Conservation (phyloP, 1,140 invertebrate genomes). For the Steinernema feltiae region DNA sequence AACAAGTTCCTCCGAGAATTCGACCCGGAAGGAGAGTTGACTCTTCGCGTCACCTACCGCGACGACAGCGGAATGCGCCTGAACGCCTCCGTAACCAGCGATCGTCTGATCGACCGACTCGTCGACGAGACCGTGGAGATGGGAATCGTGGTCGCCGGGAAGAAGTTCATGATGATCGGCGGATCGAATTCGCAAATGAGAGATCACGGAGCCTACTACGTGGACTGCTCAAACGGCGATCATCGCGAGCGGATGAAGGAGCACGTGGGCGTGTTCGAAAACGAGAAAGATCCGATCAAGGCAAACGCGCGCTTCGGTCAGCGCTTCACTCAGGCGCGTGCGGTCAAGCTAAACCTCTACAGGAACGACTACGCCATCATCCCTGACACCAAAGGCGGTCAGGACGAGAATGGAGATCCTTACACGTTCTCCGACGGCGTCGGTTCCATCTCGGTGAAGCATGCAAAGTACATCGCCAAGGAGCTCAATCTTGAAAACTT, state of each 20-base stretch:
- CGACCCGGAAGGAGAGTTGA: slow-evolving; percentile 29
- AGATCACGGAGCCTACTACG: background rate
- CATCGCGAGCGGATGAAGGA: background rate
- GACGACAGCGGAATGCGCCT: background rate
- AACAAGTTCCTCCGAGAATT: slow-evolving; percentile 47
- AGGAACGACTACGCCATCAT: background rate
- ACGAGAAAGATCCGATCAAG: background rate
- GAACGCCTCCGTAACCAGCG: background rate
- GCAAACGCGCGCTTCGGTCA: background rate
- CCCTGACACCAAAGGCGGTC: background rate
- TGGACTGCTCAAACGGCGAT: background rate
- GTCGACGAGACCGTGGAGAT: background rate
- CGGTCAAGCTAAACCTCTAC: background rate
- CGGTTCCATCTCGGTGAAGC: slow-evolving; percentile 24
- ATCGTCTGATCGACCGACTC: background rate
- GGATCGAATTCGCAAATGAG: background rate
- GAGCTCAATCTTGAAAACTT: slow-evolving; percentile 18
- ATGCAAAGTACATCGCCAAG: slow-evolving; percentile 13
- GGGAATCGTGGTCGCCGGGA: background rate
- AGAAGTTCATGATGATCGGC: background rate
- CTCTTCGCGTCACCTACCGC: slow-evolving; percentile 44
- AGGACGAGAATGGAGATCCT: background rate
- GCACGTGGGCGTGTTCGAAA: background rate
- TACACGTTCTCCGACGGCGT: slow-evolving; percentile 39
- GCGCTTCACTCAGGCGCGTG: background rate